phyloP scores from a whole-genome alignment of 2,888 invertebrate genomes.

The Mesorhabditis sp. region DNA sequence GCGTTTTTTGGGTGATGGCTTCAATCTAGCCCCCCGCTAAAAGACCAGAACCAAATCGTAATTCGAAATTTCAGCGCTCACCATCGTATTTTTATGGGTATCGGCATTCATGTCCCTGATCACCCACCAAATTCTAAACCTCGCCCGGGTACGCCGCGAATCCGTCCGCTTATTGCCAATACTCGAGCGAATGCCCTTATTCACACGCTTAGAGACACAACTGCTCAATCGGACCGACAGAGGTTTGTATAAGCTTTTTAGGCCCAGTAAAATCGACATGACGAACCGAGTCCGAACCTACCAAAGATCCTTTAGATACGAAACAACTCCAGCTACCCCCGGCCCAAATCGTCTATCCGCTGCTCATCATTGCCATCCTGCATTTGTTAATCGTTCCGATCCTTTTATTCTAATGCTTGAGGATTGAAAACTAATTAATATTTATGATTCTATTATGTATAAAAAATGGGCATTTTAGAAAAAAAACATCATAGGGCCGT shows the following conservation, averaged over 20 bases:
- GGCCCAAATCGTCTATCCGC: background rate
- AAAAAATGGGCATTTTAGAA: too few relatives aligned
- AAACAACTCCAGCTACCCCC: background rate
- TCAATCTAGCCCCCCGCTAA: too few relatives aligned
- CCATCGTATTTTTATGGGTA: background rate
- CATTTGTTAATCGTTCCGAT: background rate
- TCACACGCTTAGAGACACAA: background rate
- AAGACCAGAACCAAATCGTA: background rate
- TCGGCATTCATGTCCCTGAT: background rate
- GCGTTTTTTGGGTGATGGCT: too few relatives aligned
- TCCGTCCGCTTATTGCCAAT: background rate
- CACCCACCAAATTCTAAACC: background rate
- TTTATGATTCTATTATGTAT: too few relatives aligned
- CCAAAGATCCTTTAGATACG: background rate
- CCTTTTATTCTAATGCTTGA: background rate
- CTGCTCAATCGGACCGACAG: background rate
- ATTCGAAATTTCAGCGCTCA: background rate
- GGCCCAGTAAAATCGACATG: too few relatives aligned
- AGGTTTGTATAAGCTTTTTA: too few relatives aligned
- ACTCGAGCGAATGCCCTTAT: background rate
- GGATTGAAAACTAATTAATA: too few relatives aligned
- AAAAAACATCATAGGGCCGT: too few relatives aligned
- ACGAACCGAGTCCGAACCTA: background rate
- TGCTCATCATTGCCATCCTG: constrained; percentile 1
- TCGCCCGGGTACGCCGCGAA: background rate